Conservation (phyloP, 2,113 vertebrate species). For the Antigone vipio region DNA sequence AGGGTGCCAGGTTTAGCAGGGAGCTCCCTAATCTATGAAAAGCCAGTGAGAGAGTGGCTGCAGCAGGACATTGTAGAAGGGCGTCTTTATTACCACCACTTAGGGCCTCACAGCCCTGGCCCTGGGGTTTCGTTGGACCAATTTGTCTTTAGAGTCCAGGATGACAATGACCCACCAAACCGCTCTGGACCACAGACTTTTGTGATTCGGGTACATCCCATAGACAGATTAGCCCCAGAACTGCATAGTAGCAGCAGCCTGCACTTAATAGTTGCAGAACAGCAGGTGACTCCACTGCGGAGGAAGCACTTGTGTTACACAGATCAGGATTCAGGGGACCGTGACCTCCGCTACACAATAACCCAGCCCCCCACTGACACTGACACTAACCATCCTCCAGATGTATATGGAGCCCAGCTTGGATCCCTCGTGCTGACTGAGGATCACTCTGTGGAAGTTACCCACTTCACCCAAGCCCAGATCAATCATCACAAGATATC, state of each 20-base stretch:
- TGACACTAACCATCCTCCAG: conserved; percentile 82
- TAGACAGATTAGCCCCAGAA: conserved; percentile 91
- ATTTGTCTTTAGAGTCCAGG: conserved; percentile 86
- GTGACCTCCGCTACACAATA: conserved; percentile 86
- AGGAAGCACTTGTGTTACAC: conserved; percentile 91
- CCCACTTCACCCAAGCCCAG: conserved; percentile 92
- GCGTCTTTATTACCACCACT: conserved; percentile 87
- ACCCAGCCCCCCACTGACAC: conserved; percentile 85
- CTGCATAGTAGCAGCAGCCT: conserved; percentile 83
- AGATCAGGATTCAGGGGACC: conserved; percentile 91
- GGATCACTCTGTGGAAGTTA: conserved; percentile 79
- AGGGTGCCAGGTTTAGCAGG: background rate
- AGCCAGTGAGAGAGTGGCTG: conserved; percentile 85
- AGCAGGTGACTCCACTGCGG: conserved; percentile 84
- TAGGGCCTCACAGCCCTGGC: conserved; percentile 83
- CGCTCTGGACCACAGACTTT: conserved; percentile 84
- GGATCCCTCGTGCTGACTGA: conserved; percentile 89
- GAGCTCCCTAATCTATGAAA: conserved; percentile 83
- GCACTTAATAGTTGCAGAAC: conserved; percentile 90
- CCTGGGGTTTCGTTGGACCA: conserved; percentile 83
- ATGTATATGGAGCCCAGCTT: conserved; percentile 48
- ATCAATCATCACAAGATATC: conserved; percentile 96
- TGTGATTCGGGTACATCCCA: conserved; percentile 83
- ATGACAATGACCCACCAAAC: conserved; percentile 95
- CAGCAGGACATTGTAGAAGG: conserved; percentile 89